Percentiles rank a stretch among this genome's conserved stretches.
Evolutionary conservation across 2,113 vertebrate genomes (phyloP).

Genomic region (Chionis minor): DNA sequence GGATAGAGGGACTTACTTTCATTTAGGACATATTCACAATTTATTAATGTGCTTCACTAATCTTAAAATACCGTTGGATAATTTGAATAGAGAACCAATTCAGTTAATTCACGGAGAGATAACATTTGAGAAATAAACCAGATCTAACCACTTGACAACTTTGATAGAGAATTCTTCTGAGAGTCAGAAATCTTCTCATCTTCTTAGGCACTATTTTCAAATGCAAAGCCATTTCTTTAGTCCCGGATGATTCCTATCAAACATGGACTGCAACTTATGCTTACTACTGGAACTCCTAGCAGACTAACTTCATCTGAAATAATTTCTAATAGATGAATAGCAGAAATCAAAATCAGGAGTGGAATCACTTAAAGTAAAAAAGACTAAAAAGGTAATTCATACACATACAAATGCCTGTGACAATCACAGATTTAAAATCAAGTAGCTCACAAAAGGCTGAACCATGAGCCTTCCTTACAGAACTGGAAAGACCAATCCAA

Average conservation of each 20-base stretch:
- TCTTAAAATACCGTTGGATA: constrained; percentile 35
- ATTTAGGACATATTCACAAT: constrained; percentile 27
- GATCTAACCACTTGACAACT: not conserved
- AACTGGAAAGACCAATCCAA: not conserved
- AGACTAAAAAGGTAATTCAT: not conserved
- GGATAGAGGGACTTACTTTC: constrained; percentile 22
- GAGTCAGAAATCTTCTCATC: not conserved
- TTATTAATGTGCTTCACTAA: not conserved
- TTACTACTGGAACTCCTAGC: not conserved
- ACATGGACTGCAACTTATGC: not conserved
- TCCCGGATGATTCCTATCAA: not conserved
- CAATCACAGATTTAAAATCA: not conserved
- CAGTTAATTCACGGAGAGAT: not conserved
- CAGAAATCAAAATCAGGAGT: not conserved
- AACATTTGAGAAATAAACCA: not conserved
- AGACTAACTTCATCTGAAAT: not conserved
- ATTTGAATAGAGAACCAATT: constrained; percentile 41
- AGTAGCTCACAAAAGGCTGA: not conserved
- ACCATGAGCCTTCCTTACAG: not conserved
- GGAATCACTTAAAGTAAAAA: not conserved
- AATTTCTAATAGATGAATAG: not conserved
- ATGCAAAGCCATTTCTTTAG: not conserved
- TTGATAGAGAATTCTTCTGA: not conserved
- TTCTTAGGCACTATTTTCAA: not conserved
- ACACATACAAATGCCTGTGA: not conserved